Base-by-base conservation (phyloP, 53 echinoderm and acorn worm species). In the Paelopatides confundens region DNA sequence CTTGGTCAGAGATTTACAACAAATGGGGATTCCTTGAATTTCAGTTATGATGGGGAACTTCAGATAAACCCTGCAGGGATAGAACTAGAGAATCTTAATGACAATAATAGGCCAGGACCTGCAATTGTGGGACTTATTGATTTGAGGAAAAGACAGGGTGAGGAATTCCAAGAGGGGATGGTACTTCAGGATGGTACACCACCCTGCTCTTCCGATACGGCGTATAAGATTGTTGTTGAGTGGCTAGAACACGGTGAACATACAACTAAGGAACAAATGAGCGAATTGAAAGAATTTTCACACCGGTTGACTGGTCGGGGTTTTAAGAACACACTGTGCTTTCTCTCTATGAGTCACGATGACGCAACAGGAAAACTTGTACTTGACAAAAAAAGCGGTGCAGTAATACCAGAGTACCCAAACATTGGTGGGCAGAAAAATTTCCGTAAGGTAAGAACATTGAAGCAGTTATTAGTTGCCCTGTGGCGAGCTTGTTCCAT, bases 331-430 rank as follows among this genome's bases (percentile, higher is more conserved):
- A 95, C 93, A 1, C 79, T 88, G 33, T 85, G 87, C 17, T 89
- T 93, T 48, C 86, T 95, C 34, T 92, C 95, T 10, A 91, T 95
- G 93, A 87, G 95, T 36, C 86, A 90, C 36, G 95, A 95, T 47
- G 70, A 85, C 21, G 76, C 93, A 28, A 24, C 35, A 5, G 95
- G 95, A 10, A 65, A 69, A 65, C 47, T 95, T 14, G 63, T 30
- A 28, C 87, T 85, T 31, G 91, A 95, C 71, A 46, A 85, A 21
- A 2, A 37, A n/a, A 93, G 88, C 31, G 95, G 93, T 36, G 88
- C 76, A 5, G 95, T 95, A 15, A 86, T 93, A 86, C 71, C 93
- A 4, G 49, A 95, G 30, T 93, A 93, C 35, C 93, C 95, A 0
- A 86, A 87, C 40, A 62, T 95, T 2, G 95, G 93, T 7, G 66